Evolutionary conservation across 1,140 invertebrate species (phyloP).

Genomic region (Bursaphelenchus mucronatus): DNA sequence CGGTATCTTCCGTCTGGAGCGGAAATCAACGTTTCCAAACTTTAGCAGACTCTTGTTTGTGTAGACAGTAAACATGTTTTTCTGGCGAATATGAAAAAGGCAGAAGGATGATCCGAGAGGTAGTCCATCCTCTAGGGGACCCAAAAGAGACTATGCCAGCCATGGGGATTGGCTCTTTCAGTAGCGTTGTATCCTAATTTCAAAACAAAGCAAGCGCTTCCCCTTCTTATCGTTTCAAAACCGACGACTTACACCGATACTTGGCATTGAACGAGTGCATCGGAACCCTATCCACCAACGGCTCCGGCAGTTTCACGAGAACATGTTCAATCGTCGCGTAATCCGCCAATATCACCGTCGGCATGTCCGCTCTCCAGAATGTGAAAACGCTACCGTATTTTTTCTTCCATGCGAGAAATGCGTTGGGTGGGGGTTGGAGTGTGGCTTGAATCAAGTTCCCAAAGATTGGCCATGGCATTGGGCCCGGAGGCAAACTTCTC

Average conservation of each 20-base stretch:
- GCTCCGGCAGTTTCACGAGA: background rate
- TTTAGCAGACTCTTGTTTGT: too few relatives aligned
- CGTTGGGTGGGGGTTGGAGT: background rate
- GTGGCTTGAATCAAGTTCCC: background rate
- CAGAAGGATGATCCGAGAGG: too few relatives aligned
- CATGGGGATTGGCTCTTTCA: too few relatives aligned
- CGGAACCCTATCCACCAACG: background rate
- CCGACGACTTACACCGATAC: background rate
- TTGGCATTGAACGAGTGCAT: background rate
- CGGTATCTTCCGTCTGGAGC: too few relatives aligned
- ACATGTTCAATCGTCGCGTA: background rate
- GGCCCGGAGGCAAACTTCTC: background rate
- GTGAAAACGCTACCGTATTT: slow-evolving; percentile 3
- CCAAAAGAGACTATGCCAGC: too few relatives aligned
- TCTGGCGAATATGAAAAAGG: too few relatives aligned
- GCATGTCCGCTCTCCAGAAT: background rate
- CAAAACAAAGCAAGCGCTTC: background rate
- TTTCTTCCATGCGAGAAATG: background rate
- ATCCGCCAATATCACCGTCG: background rate
- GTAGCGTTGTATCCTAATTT: too few relatives aligned
- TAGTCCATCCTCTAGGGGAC: too few relatives aligned
- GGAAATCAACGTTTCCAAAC: too few relatives aligned
- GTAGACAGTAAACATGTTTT: too few relatives aligned
- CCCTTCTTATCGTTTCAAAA: background rate
- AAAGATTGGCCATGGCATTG: slow-evolving; percentile 1